Percentiles rank a stretch among this genome's conserved stretches.
These are phyloP conservation scores for Archivesica marissinica DNA, from an alignment of 1,140 invertebrate genomes.

Conservation along the genomic window DNA sequence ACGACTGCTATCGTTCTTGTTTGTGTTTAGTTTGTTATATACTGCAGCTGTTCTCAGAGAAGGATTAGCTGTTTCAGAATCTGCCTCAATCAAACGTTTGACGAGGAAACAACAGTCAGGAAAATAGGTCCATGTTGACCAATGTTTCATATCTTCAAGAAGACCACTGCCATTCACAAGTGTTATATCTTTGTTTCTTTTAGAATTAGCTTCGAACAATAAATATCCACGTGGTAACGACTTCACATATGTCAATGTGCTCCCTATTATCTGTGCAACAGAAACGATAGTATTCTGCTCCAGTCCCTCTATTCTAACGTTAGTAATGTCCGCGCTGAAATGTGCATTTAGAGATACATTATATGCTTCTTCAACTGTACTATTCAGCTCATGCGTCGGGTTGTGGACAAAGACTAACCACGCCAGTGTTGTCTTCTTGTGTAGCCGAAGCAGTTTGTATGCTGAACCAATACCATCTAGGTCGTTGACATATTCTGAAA, in stretches of 20 bases:
- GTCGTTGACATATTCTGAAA: slow-evolving; percentile 23
- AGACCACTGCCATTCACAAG: not conserved
- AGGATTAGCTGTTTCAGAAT: no score
- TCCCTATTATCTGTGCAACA: slow-evolving; percentile 28
- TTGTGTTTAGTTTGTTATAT: not conserved
- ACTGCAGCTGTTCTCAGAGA: no score
- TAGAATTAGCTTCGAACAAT: not conserved
- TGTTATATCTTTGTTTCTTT: not conserved
- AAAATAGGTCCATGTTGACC: not conserved
- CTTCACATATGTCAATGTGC: slow-evolving; percentile 31
- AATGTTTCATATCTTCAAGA: slow-evolving; percentile 17
- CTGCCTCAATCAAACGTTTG: not conserved
- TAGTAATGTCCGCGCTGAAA: not conserved
- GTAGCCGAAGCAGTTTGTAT: not conserved
- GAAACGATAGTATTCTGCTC: slow-evolving; percentile 1
- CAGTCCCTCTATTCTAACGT: slow-evolving; percentile 25
- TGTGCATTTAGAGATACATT: slow-evolving; percentile 34
- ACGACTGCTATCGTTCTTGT: not conserved
- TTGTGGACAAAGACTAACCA: slow-evolving; percentile 48
- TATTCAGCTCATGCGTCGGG: slow-evolving; percentile 37
- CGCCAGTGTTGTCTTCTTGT: not conserved
- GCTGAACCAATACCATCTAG: not conserved
- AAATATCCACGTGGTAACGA: not conserved
- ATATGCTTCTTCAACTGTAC: slow-evolving; percentile 1
- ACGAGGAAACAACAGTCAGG: not conserved